Conservation (phyloP, 2,113 vertebrate genomes). For the Brachyhypopomus gauderio region DNA sequence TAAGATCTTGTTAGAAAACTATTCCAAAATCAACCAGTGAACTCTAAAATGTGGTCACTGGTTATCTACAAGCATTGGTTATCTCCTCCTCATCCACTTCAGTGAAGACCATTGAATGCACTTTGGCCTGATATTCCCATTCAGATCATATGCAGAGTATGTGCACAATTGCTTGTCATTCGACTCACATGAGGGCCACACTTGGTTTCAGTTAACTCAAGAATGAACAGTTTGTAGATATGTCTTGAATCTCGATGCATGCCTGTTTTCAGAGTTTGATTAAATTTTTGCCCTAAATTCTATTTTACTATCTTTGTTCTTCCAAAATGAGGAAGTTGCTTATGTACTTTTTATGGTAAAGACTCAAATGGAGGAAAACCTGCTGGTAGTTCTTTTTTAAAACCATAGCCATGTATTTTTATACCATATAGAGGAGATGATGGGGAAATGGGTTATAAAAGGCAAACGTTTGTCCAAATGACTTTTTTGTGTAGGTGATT, state of each 20-base stretch:
- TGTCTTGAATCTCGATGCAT: slow-evolving; percentile 45
- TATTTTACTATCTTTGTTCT: slow-evolving; percentile 69
- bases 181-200: slow-evolving; percentile 53
- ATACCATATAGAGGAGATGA: slow-evolving; percentile 32
- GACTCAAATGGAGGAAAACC: slow-evolving; percentile 28
- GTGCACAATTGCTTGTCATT: too few relatives aligned
- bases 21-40: neutral
- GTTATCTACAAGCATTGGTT: neutral
- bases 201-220: slow-evolving; percentile 15
- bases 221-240: slow-evolving; percentile 52
- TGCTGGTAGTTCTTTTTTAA: slow-evolving; percentile 52
- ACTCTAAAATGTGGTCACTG: too few relatives aligned
- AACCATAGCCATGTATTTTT: slow-evolving; percentile 57
- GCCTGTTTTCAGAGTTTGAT: slow-evolving; percentile 52
- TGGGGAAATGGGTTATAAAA: slow-evolving; percentile 29
- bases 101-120: slow-evolving; percentile 14
- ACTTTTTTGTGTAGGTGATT: slow-evolving; percentile 18
- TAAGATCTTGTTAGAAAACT: neutral
- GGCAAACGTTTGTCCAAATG: slow-evolving; percentile 53
- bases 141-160: slow-evolving; percentile 34
- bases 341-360: slow-evolving; percentile 19
- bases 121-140: slow-evolving; percentile 46
- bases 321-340: slow-evolving; percentile 49
- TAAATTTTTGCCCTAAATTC: slow-evolving; percentile 49
- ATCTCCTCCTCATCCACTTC: neutral